Evolutionary conservation across 2,888 invertebrate genomes (phyloP).

Genomic region (Drosophila prolongata): DNA sequence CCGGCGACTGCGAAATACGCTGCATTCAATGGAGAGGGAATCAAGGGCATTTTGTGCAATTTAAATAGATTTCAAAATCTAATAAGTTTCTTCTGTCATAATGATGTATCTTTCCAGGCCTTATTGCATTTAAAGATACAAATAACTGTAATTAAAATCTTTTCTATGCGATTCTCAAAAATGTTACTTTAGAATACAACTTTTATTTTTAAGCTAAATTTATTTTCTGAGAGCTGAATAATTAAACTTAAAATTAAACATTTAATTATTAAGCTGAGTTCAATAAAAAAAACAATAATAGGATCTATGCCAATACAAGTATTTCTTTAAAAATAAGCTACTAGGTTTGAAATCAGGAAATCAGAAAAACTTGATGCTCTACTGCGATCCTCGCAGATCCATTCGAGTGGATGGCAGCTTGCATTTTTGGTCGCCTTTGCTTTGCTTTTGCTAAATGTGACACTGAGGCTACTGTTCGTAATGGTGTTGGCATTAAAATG

Average conservation of each 20-base stretch:
- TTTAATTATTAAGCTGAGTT: too few relatives aligned
- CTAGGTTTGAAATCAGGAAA: not conserved
- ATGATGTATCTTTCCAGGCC: too few relatives aligned
- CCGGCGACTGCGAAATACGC: constrained; percentile 28
- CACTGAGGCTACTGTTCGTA: constrained; percentile 81
- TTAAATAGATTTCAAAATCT: too few relatives aligned
- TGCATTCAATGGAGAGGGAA: not conserved
- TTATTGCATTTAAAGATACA: too few relatives aligned
- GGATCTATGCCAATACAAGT: not conserved
- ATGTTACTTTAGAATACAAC: not conserved
- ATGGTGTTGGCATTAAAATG: constrained; percentile 80
- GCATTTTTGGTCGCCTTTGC: constrained; percentile 44
- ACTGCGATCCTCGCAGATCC: constrained; percentile 36
- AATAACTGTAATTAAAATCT: too few relatives aligned
- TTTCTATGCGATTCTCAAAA: not conserved
- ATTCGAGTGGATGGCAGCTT: constrained; percentile 58
- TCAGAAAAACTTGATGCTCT: constrained; percentile 8
- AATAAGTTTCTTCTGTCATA: too few relatives aligned
- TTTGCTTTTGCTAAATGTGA: constrained; percentile 72
- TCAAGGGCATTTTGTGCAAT: too few relatives aligned
- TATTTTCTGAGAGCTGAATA: too few relatives aligned
- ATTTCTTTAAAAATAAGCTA: not conserved
- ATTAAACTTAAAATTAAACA: too few relatives aligned
- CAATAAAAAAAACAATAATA: too few relatives aligned
- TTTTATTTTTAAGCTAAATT: too few relatives aligned